Base-by-base conservation (phyloP, 2,797 vertebrate genomes). In the Gambelia wislizenii region DNA sequence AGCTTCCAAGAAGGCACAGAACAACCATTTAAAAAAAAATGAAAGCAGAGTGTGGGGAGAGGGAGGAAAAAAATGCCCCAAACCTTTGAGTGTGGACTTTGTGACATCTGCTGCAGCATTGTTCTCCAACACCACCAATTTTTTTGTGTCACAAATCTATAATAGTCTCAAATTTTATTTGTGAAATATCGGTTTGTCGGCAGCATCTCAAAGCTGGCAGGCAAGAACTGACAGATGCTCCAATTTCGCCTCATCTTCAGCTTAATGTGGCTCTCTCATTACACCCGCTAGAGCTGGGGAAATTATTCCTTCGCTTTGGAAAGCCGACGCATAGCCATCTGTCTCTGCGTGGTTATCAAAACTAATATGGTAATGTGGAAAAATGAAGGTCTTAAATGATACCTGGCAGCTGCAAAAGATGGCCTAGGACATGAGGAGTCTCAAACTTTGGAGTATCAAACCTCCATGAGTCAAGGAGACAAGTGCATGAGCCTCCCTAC, bases 231-330 rank as follows among this genome's bases (percentile, higher is more conserved):
- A 97, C 97, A 98, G 97, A 97, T 98, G 97, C 97, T 98, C 95
- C 89, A 92, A 95, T 96, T 97, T 97, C 96, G 97, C 97, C 96
- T 97, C 97, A 95, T 97, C 97, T 97, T 97, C 96, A 95, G 96
- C 96, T 97, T 97, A 89, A 92, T 96, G 97, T 70, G 89, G 96
- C 95, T 97, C 84, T 93, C 97, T 97, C 97, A 94, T 97, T 97
- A 96, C 96, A 90, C 94, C 92, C 96, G 96, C 96, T 95, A 94
- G 94, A 96, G 96, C 96, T 95, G 94, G 2, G 97, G 95, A 97
- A 97, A 97, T 97, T 96, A 96, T 95, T 97, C 95, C 95, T 97
- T 96, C 96, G 94, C 96, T 97, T 96, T 97, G 97, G 97, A 97
- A 97, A 95, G 94, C 94, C 18, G 94, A 97, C 96, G 96, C 95